These are phyloP conservation scores for Neodiprion virginianus DNA, from an alignment of 1,140 invertebrate genomes.

Conservation along the genomic window DNA sequence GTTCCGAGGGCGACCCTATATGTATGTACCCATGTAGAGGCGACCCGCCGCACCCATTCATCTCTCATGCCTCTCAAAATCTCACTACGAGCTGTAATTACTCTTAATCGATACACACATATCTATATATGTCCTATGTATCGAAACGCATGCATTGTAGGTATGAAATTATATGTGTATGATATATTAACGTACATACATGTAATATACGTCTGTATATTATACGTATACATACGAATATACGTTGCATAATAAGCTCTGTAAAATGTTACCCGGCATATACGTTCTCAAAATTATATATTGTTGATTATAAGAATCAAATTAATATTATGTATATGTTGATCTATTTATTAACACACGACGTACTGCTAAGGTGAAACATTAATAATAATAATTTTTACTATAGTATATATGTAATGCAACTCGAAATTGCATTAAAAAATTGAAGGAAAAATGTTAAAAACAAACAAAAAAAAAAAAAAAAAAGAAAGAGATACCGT, in stretches of 20 bases:
- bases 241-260: background rate
- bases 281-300: constrained; percentile 1
- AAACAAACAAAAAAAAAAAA: constrained; percentile 10
- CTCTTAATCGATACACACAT: background rate
- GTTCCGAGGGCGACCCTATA: background rate
- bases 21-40: background rate
- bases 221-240: background rate
- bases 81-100: constrained; percentile 11
- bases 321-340: constrained; percentile 59
- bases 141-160: constrained; percentile 2
- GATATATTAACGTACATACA: no score
- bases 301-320: constrained; percentile 18
- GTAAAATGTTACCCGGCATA: constrained; percentile 1
- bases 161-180: constrained; percentile 9
- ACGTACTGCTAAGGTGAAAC: constrained; percentile 42
- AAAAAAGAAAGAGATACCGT: background rate
- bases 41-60: background rate
- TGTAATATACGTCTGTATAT: background rate
- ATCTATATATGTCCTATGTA: background rate
- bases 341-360: constrained; percentile 59
- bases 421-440: constrained; percentile 42
- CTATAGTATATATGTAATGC: constrained; percentile 42
- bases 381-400: constrained; percentile 33
- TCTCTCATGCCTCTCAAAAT: constrained; percentile 3
- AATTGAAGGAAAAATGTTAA: constrained; percentile 23